Base-by-base conservation (phyloP, 2,888 invertebrate species). In the Axea sp. region DNA sequence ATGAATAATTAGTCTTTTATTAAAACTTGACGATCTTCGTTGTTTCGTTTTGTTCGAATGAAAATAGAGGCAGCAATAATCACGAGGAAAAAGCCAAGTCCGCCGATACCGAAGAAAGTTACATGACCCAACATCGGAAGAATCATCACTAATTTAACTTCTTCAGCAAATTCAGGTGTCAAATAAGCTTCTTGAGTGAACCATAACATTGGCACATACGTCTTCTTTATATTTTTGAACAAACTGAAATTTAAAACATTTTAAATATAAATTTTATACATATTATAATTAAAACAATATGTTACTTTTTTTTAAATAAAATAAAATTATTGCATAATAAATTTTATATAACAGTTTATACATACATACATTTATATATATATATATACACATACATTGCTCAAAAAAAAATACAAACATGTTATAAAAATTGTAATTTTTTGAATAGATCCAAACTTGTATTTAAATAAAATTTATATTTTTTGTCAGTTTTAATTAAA, bases 141-240 rank as follows among this genome's bases (percentile, higher is more conserved):
- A 4, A 89, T 84, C n/a, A 92, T 83, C 0, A 92, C 87, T 2
- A 89, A 78, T 60, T 90, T 89, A 0, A 92, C 89, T 83, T 89
- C 77, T 0, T 79, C 78, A 0, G 93, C 91, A 78, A 92, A 90
- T 15, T 91, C 88, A 2, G 90, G 86, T 30, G 91, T 91, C 4
- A 92, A 85, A 39, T 86, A 82, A 37, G 92, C 91, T 76, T 90
- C 89, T 86, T 95, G 94, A 0, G 90, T 89, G 88, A 95, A 95
- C 93, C 94, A 94, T 82, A 95, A 88, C 89, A 93, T 91, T 1
- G 95, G 95, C 84, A 94, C 90, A 83, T 91, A 89, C 31, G 90
- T 90, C 8, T 88, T 88, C 0, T 86, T 88, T 6, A 92, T 84
- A 49, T 89, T 87, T 43, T 89, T 84, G 76, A 91, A 90, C 45